Percentiles rank a stretch among this genome's conserved stretches.
Evolutionary conservation across 2,797 vertebrate genomes (phyloP).

Genomic region (Tadarida brasiliensis): DNA sequence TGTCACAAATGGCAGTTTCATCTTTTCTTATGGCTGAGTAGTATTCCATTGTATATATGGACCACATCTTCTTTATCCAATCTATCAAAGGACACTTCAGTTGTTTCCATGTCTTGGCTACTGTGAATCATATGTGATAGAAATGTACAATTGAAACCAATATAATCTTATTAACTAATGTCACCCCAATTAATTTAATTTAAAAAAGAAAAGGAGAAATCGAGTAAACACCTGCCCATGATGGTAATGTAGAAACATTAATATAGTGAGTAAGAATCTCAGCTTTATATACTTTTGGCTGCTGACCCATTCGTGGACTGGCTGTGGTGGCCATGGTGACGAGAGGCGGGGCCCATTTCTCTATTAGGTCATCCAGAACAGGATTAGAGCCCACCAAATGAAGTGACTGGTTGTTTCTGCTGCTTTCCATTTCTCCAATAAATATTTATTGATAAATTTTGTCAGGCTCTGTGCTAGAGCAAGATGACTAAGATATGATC

Average conservation of each 20-base stretch:
- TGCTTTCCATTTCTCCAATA: conserved; percentile 57
- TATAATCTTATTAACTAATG: neutral
- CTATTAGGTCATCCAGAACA: neutral
- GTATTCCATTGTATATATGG: neutral
- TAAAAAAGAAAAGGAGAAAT: neutral
- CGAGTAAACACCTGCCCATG: neutral
- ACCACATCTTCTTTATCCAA: neutral
- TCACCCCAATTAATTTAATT: neutral
- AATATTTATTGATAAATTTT: conserved; percentile 57
- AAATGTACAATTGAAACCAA: neutral
- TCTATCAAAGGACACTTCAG: neutral
- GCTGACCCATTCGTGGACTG: neutral
- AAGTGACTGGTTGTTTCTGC: conserved; percentile 3
- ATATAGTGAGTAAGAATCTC: neutral
- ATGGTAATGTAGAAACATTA: neutral
- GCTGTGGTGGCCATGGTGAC: neutral
- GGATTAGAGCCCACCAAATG: neutral
- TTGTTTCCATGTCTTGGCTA: neutral
- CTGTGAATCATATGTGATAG: neutral
- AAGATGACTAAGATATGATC: conserved; percentile 38
- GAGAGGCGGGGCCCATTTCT: conserved; percentile 6
- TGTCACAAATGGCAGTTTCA: neutral
- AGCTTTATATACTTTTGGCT: neutral
- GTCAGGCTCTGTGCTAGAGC: conserved; percentile 3
- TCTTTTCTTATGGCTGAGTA: neutral